Base-by-base conservation (phyloP, 2,797 vertebrate species). In the Sebastes glaucus region DNA sequence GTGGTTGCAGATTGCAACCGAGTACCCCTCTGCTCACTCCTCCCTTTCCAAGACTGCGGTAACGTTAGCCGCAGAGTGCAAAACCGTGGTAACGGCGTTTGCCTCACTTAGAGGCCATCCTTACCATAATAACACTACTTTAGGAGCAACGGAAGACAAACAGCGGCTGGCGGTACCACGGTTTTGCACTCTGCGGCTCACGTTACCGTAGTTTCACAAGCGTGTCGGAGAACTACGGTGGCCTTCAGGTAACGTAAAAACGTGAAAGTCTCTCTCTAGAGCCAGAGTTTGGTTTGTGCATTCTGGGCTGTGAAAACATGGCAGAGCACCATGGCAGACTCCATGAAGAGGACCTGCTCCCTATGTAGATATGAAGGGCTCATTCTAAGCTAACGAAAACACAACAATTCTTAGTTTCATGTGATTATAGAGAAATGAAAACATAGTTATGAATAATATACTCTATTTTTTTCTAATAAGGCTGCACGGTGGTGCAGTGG, bases 61-160 rank as follows among this genome's bases (percentile, higher is more conserved):
- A n/a, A n/a, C 9, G 4, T 53, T 0, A n/a, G n/a, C 52, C 2
- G 10, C 52, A 4, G 8, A 52, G 49, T 52, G 52, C 52, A n/a
- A 53, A 53, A 53, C 52, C 0, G 20, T 53, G 52, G n/a, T 53
- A 22, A 53, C 8, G 9, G 7, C 6, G 1, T 53, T 53, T 4
- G 7, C 49, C 20, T 1, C 20, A 0, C 49, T n/a, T 0, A 52
- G 49, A n/a, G 20, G 20, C n/a, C 9, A 53, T 53, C n/a, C 9
- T 10, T 53, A 22, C 49, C n/a, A 1, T 22, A 53, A 53, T 49
- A 49, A 49, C 42, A 46, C 1, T 52, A 52, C 1, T n/a, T 53
- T 53, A 53, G 49, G 49, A 53, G n/a, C n/a, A 53, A 53, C 2
- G 18, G 18, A 49, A 20, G 46, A 1, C 52, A 53, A n/a, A 53